Evolutionary conservation across 2,797 vertebrate genomes (phyloP), one percentile per base, ranked within the genome.

Genomic region (Sebastes kiyomatsui): DNA sequence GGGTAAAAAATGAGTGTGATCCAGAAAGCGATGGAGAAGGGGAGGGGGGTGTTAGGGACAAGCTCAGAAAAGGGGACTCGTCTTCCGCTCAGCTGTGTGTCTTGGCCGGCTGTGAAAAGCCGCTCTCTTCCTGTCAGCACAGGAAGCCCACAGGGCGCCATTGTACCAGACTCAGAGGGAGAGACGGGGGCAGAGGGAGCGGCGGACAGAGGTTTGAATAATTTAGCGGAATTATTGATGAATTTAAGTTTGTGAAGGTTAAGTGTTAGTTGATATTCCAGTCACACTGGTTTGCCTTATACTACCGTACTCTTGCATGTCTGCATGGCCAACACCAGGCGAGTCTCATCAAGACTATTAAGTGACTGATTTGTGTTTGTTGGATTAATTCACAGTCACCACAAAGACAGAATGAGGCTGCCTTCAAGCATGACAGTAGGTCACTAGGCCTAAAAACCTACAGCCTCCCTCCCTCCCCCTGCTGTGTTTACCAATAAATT

Each of bases 81-180:
- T 87, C 92, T 94, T 95, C 94, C 94, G 92, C 90, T 94, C 94
- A 95, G 94, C 94, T 95, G 94, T 83, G 90, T 80, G 88, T 86
- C 88, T 95, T 95, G 94, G 94, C 94, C 72, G 86, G 76, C 89
- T 88, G 91, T 95, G 94, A 95, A 95, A 94, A 93, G 93, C 91
- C 70, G 46, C 90, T 90, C 89, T 94, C 91, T 95, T 94, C 93
- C 93, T 94, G 91, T 92, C 89, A 87, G 91, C 78, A 75, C 89
- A 93, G 91, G 92, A 93, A 93, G 87, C 86, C 87, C 83, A 93
- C 90, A 93, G 92, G 93, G 92, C 82, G 84, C 81, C 87, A 93
- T 94, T 94, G 93, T 94, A 56, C 78, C 68, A 77, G 72, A 71
- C 67, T 80, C 30, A 7, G 80, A 74, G 81, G 72, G 87, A 81